Evolutionary conservation across 2,797 vertebrate genomes (phyloP), one percentile per base, ranked within the genome.

Genomic region (Manis javanica): DNA sequence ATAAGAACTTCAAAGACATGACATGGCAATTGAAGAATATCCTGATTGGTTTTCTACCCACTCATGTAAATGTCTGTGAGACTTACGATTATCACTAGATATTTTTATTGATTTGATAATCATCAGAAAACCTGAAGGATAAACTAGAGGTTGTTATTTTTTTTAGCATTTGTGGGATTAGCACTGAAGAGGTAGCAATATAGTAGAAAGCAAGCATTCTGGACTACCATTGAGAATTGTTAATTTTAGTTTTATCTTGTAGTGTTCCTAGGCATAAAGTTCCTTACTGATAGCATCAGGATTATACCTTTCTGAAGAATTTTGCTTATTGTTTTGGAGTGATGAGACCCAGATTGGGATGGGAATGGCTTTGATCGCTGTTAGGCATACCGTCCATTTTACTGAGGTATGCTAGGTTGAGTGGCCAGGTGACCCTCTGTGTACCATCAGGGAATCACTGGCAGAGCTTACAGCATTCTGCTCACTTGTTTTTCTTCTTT

Each of bases 191-290:
- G n/a, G 11, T n/a, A 95, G 16, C 37, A 94, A 7, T 39, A 61
- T 29, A 71, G 8, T 93, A 75, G 61, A 84, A 57, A 74, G 29
- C 81, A 51, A 74, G 29, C 81, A 68, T 87, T 97, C 51, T 71
- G 14, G 11, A 72, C 55, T 31, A 11, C 34, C 78, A 0, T 72
- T 90, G 82, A 85, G 39, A 92, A 79, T 37, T 82, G 39, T 83
- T 88, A 39, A 78, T 88, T 91, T 96, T 87, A 77, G 11, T 90
- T 94, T 91, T 92, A 53, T 68, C 63, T 87, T 87, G 69, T 83
- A 87, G 42, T 88, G 46, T 83, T 83, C 8, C 29, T 83, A 92
- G 21, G 24, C 57, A 94, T 95, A 74, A 89, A 24, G 72, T 75
- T 90, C 39, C 37, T 94, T 12, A 61, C 39, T 61, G 90, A 37